These are phyloP conservation scores for Amblyopsis rosae DNA, from an alignment of 2,113 vertebrate species.

Conservation along the genomic window DNA sequence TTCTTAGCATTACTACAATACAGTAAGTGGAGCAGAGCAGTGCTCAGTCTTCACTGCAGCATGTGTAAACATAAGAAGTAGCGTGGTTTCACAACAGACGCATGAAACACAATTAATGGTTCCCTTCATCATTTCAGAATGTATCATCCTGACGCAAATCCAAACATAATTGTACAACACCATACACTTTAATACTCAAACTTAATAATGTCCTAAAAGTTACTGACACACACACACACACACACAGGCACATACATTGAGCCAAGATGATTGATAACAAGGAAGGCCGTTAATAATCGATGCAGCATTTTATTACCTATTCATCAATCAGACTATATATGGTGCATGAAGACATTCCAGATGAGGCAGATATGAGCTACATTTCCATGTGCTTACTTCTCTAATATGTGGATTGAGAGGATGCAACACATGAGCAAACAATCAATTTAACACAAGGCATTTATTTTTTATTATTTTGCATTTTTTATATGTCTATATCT, in stretches of 20 bases:
- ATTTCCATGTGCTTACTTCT: conserved; percentile 16
- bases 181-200: not conserved
- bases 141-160: conserved; percentile 42
- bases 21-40: not conserved
- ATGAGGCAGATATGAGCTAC: not conserved
- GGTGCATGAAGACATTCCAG: conserved; percentile 5
- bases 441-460: too few species aligned
- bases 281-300: conserved; percentile 52
- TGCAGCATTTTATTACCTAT: conserved; percentile 47
- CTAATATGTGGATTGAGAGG: not conserved
- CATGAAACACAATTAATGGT: conserved; percentile 22
- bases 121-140: conserved; percentile 17
- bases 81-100: not conserved
- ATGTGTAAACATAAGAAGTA: not conserved
- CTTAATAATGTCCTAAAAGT: conserved; percentile 41
- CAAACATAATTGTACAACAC: conserved; percentile 29
- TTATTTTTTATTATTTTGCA: too few species aligned
- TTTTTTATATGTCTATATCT: too few species aligned
- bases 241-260: conserved; percentile 1
- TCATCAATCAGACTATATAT: conserved; percentile 48
- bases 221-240: not conserved
- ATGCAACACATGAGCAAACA: not conserved
- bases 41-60: not conserved
- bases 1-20: too few species aligned
- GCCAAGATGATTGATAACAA: conserved; percentile 49